Base-by-base conservation (phyloP, 2,888 invertebrate species). In the Polia nebulosa region DNA sequence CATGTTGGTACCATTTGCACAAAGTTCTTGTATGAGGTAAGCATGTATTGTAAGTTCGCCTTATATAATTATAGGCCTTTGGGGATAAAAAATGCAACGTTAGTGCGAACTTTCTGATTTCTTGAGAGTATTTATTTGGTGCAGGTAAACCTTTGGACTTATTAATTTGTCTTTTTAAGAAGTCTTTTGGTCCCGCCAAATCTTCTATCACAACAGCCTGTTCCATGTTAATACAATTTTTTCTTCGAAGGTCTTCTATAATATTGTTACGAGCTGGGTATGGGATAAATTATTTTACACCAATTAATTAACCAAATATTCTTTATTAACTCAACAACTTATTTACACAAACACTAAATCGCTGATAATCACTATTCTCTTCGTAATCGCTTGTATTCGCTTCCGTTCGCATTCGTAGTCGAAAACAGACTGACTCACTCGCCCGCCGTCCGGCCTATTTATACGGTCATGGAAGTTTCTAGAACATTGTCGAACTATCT, bases 1-100 rank as follows among this genome's bases (percentile, higher is more conserved):
- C 34, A 32, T 39, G 36, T 25, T 52, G 44, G n/a, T 66, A 71
- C 71, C 61, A 62, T 45, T 61, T 61, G n/a, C 41, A 32, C 22
- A 71, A 34, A 0, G 71, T 66, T 8, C 52, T 25, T 2, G 47
- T 8, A 15, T 64, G 56, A 13, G 70, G 70, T n/a, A 65, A 57
- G 29, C 55, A 60, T 11, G 25, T 45, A 1, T 60, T 51, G 34
- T 51, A 70, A 15, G 22, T 55, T n/a, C 41, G 41, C n/a, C 56
- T 39, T 13, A 60, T 13, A 45, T 27, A 64, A 4, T 29, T 41
- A n/a, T 71, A 65, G 0, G 60, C 65, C 27, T 63, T 55, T 1
- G 56, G 56, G 3, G 55, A 56, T 3, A 44, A 49, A 49, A 39
- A 63, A 36, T 57, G 17, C 8, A 51, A 27, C 0, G 57, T 58